Conservation (phyloP, 1,140 invertebrate genomes). For the Aphis craccivora region DNA sequence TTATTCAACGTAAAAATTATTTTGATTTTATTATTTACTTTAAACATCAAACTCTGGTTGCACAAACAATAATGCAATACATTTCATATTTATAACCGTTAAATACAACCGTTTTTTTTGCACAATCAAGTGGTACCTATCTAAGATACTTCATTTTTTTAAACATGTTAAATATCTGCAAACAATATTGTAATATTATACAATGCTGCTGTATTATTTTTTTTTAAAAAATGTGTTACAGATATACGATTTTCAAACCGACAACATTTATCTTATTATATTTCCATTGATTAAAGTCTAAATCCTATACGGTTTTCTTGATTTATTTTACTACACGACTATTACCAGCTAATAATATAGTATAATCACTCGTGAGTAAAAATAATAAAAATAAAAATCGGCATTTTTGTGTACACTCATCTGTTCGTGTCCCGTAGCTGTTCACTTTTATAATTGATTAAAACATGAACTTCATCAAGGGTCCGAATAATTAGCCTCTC, state of each 20-base stretch:
- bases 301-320: neutral
- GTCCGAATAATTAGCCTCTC: slow-evolving; percentile 32
- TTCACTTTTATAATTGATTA: slow-evolving; percentile 36
- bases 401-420: neutral
- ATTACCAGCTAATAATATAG: too few species aligned
- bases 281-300: neutral
- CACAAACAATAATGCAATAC: too few species aligned
- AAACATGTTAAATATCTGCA: too few species aligned
- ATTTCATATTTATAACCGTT: too few species aligned
- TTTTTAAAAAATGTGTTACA: neutral
- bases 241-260: neutral
- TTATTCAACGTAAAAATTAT: neutral
- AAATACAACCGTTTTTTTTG: too few species aligned
- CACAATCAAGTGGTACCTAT: too few species aligned
- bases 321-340: neutral
- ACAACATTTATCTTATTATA: neutral
- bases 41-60: too few species aligned
- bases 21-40: neutral
- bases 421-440: slow-evolving; percentile 9
- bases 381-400: neutral
- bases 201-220: too few species aligned
- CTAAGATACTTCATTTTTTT: too few species aligned
- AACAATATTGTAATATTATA: too few species aligned
- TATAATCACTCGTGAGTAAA: neutral
- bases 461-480: neutral